Evolutionary conservation across 2,888 invertebrate species (phyloP).

Genomic region (Rotaria sp.): DNA sequence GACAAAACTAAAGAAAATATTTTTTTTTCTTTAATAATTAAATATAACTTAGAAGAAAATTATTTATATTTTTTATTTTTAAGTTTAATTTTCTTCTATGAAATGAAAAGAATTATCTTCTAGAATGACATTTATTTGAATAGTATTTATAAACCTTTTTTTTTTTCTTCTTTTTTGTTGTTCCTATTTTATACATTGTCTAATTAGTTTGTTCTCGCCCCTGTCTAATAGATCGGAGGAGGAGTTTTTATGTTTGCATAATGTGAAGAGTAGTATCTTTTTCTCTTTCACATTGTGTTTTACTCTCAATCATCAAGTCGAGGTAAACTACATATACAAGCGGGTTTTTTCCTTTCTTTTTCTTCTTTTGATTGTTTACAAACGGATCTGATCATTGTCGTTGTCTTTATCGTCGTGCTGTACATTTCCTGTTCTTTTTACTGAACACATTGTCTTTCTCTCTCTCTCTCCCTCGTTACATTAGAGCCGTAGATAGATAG

Average conservation of each 20-base stretch:
- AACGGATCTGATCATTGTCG: conserved; percentile 16
- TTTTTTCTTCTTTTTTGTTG: too few species aligned
- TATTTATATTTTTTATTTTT: too few species aligned
- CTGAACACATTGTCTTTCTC: not conserved
- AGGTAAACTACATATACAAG: not conserved
- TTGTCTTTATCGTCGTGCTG: conserved; percentile 19
- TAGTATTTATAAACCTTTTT: not conserved
- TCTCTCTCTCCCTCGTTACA: not conserved
- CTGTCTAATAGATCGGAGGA: conserved; percentile 7
- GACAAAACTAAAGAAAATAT: too few species aligned
- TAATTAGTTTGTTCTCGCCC: conserved; percentile 24
- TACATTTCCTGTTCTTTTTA: conserved; percentile 18
- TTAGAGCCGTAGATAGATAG: not conserved
- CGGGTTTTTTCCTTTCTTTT: not conserved
- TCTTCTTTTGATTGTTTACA: conserved; percentile 15
- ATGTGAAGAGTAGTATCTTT: not conserved
- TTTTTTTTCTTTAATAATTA: too few species aligned
- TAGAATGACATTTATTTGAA: not conserved
- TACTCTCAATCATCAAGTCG: conserved; percentile 10
- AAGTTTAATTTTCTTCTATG: not conserved
- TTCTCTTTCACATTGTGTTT: not conserved
- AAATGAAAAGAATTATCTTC: not conserved
- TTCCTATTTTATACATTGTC: not conserved
- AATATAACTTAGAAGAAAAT: too few species aligned
- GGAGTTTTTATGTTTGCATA: conserved; percentile 8